Percentiles rank a stretch among this genome's conserved stretches.
Conservation (phyloP, 2,113 vertebrate species). For the Sardina pilchardus region DNA sequence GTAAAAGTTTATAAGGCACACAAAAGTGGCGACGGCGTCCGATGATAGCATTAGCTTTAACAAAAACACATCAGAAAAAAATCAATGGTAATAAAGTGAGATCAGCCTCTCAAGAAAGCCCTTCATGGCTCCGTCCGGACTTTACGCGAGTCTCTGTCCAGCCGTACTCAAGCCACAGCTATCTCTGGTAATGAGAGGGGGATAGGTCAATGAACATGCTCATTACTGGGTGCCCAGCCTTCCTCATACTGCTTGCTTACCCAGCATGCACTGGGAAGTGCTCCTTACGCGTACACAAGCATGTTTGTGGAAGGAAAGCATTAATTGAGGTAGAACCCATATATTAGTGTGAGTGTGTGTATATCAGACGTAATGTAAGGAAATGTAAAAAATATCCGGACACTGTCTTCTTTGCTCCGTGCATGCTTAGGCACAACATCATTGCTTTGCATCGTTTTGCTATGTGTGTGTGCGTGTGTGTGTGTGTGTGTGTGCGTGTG, state of each 20-base stretch:
- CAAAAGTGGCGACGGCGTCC: constrained; percentile 46
- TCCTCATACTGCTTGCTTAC: constrained; percentile 11
- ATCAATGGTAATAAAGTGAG: constrained; percentile 78
- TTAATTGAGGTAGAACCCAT: background rate
- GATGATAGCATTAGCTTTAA: constrained; percentile 68
- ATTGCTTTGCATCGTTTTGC: background rate
- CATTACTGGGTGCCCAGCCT: constrained; percentile 54
- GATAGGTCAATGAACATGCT: constrained; percentile 60
- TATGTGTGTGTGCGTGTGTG: constrained; percentile 27
- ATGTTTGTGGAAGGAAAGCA: background rate
- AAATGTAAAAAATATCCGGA: too few species aligned
- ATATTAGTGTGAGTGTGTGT: background rate
- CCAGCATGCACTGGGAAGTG: constrained; percentile 27
- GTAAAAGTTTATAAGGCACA: constrained; percentile 60
- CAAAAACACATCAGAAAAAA: constrained; percentile 70
- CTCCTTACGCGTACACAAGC: background rate
- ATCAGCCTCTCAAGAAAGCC: constrained; percentile 59
- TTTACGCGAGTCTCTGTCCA: constrained; percentile 31
- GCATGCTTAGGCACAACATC: background rate
- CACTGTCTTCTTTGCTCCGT: background rate
- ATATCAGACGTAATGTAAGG: background rate
- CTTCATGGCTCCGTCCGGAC: constrained; percentile 45
- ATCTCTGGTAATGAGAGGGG: constrained; percentile 46
- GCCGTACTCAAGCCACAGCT: constrained; percentile 28
- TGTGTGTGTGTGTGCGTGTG: constrained; percentile 33